Base-by-base conservation (phyloP, 2,888 invertebrate genomes). In the Parelbella ahira region DNA sequence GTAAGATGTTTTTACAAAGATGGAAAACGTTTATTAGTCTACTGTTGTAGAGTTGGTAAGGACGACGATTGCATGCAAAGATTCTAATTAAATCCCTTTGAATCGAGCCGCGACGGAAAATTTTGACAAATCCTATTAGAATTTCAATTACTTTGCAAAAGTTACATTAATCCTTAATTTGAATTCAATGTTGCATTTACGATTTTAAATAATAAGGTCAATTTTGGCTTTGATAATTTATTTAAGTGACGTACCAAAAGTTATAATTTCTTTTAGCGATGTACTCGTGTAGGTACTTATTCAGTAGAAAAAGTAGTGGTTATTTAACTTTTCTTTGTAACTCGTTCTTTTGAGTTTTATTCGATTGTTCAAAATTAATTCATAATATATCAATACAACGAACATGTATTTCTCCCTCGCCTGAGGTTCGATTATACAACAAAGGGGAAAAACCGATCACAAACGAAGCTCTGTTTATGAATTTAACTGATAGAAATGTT, bases 91-190 rank as follows among this genome's bases (percentile, higher is more conserved):
- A 32, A 39, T 32, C 20, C 19, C 30, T 32, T 19, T 39, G 11
- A 39, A 25, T 24, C 18, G 25, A 24, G 32, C 32, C 11, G 7
- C 19, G 32, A 12, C 18, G 19, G 25, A 12, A 12, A 32, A 25
- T 12, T 32, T 39, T 32, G 36, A 25, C 25, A 25, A 36, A 36
- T 36, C 25, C 25, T 18, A 36, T 32, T 33, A 41, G 25, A 32
- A 41, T 41, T 33, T 33, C 36, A 36, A 27, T 25, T 25, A 36
- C 19, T 41, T 27, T 12, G 10, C 2, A 25, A 25, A 33, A 33
- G 32, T 41, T 33, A 20, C 19, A 33, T 25, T 41, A 33, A 33
- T 24, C 18, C 32, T 24, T 32, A 25, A 32, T 32, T 30, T 25
- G 24, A 24, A 34, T 34, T 34, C 15, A 6, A 18, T 34, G 34